A percentile compares a stretch with the other conserved stretches of the same genome.
phyloP scores from a whole-genome alignment of 2,113 vertebrate genomes.

The Gnathonemus longibarbis region DNA sequence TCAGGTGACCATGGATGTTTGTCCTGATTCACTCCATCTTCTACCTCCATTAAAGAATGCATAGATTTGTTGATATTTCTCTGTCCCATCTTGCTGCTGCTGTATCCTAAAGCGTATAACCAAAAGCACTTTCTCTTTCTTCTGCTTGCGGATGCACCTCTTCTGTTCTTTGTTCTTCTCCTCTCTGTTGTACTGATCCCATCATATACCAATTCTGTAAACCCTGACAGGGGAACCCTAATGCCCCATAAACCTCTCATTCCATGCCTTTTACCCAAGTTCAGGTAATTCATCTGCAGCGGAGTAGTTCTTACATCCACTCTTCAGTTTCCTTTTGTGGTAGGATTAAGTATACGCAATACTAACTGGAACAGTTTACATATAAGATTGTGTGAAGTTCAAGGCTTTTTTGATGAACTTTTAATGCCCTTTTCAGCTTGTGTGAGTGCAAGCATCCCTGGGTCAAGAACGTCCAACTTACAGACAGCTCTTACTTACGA shows the following conservation, averaged over 20 bases:
- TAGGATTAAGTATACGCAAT: neutral
- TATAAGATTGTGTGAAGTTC: neutral
- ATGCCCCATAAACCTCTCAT: neutral
- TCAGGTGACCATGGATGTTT: neutral
- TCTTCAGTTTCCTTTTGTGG: neutral
- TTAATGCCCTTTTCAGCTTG: neutral
- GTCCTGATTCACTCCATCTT: neutral
- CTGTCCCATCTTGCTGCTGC: neutral
- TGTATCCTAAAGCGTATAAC: neutral
- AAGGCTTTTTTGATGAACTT: neutral
- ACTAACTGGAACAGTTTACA: neutral
- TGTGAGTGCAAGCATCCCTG: neutral
- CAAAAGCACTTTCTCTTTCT: neutral
- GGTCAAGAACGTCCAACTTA: neutral
- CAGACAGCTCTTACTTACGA: neutral
- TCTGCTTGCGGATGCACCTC: neutral
- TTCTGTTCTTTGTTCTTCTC: neutral
- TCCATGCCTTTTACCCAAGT: neutral
- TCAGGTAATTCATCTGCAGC: neutral
- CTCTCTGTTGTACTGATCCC: neutral
- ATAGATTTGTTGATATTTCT: neutral
- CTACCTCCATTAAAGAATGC: neutral
- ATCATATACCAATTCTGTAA: neutral
- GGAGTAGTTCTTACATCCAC: neutral
- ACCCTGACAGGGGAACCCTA: neutral